These are phyloP conservation scores for Chiloscyllium plagiosum DNA, from an alignment of 2,113 vertebrate species.

Conservation along the genomic window DNA sequence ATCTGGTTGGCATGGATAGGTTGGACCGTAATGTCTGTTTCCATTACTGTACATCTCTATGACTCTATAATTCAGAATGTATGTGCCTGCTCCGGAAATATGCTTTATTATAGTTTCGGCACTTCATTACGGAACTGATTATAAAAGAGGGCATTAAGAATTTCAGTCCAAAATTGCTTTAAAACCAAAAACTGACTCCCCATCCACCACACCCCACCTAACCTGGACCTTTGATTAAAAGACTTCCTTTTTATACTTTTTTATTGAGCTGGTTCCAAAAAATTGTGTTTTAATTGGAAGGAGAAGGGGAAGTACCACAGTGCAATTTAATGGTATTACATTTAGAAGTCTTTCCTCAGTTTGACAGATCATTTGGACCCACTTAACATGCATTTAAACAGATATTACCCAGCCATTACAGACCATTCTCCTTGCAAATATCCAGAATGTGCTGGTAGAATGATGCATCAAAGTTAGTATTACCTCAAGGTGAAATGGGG, in stretches of 20 bases:
- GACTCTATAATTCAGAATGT: not conserved
- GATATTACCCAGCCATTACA: not conserved
- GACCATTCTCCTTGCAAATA: not conserved
- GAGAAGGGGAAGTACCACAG: not conserved
- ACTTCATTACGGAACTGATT: not conserved
- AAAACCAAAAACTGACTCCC: not conserved
- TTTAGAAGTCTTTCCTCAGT: not conserved
- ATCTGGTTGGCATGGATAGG: too few species aligned
- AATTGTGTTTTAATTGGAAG: not conserved
- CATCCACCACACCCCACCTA: not conserved
- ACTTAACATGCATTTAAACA: not conserved
- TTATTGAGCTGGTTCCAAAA: not conserved
- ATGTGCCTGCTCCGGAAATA: not conserved
- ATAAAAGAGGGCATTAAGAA: not conserved
- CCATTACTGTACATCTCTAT: too few species aligned
- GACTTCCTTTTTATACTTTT: not conserved
- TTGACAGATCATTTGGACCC: not conserved
- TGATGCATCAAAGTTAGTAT: not conserved
- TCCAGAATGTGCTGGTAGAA: not conserved
- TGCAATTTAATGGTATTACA: not conserved
- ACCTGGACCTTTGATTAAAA: not conserved
- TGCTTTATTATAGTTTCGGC: not conserved
- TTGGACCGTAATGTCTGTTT: too few species aligned
- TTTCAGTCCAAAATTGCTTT: not conserved
- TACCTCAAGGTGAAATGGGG: not conserved